Conservation (phyloP, 2,888 invertebrate genomes). For the Scaptomyza parva region DNA sequence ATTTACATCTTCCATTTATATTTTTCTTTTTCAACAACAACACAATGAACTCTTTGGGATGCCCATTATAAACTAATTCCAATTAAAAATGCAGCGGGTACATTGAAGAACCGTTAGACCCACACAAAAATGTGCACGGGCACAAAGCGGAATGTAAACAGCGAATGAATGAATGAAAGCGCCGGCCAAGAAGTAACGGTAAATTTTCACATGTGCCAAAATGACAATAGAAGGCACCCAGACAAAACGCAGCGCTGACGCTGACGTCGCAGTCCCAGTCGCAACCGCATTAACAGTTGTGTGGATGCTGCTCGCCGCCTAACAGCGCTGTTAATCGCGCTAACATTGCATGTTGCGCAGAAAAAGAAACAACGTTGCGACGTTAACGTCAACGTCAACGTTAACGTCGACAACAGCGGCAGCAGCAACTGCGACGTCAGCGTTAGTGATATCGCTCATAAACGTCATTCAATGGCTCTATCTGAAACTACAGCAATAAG, state of each 20-base stretch:
- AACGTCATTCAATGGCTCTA: conserved; percentile 78
- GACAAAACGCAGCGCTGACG: conserved; percentile 35
- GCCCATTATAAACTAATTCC: conserved; percentile 10
- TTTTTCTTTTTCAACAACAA: not conserved
- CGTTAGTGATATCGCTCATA: conserved; percentile 70
- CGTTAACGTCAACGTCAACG: conserved; percentile 2
- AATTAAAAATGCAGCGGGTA: conserved; percentile 37
- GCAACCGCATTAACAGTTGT: conserved; percentile 48
- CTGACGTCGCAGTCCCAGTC: conserved; percentile 34
- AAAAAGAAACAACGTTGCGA: conserved; percentile 6
- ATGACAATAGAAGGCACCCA: conserved; percentile 73
- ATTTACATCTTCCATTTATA: not conserved
- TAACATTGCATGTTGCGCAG: conserved; percentile 61
- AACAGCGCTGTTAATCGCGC: conserved; percentile 35
- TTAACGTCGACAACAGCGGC: conserved; percentile 8
- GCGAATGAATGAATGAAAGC: conserved; percentile 80
- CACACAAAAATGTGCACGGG: conserved; percentile 45
- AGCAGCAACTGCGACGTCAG: conserved; percentile 23
- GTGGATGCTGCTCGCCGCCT: conserved; percentile 59
- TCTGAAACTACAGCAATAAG: conserved; percentile 67
- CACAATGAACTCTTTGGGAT: not conserved
- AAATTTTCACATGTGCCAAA: conserved; percentile 80
- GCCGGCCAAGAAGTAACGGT: conserved; percentile 77
- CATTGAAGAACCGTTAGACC: conserved; percentile 42
- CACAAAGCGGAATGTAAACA: conserved; percentile 79